Base-by-base conservation (phyloP, 2,888 invertebrate genomes). In the Dryococelus australis region DNA sequence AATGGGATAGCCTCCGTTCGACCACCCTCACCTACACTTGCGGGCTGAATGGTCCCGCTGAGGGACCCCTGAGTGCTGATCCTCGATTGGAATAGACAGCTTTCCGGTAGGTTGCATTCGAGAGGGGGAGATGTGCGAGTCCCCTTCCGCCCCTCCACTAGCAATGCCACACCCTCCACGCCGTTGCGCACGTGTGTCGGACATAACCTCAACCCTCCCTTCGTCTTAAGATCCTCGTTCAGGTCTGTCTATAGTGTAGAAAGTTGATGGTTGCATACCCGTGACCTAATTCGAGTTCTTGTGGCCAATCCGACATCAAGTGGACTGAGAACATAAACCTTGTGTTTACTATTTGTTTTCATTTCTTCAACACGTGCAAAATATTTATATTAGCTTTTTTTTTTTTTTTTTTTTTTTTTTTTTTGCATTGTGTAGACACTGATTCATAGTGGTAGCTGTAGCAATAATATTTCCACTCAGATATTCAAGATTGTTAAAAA, bases 171-270 rank as follows among this genome's bases (percentile, higher is more conserved):
- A 65, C 65, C 65, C 65, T 65, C 65, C 24, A 65, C 65, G 24
- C 65, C 65, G 65, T 20, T 65, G 65, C 65, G 65, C 65, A 65
- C 65, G 24, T 65, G 65, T 65, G 65, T 65, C 65, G 65, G 65
- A 65, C 65, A 65, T 65, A 65, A 65, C 65, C 65, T 65, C 65
- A 20, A 65, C 65, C 65, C 65, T 65, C 65, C 65, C 65, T 65
- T 65, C 47, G 65, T 65, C 16, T 16, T 65, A 65, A 65, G 16
- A 65, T 65, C 65, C 16, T 65, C 16, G 5, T 65, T 65, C 65
- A 65, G 65, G 47, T 47, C 47, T 6, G 47, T 6, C 65, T 65
- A 65, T 16, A 65, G 65, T 20, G 65, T 12, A 65, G 16, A 65
- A 65, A 65, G 65, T 65, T 65, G 65, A 9, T 47, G 9, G 47